Evolutionary conservation across 2,797 vertebrate genomes (phyloP).

Genomic region (Amblyraja radiata): DNA sequence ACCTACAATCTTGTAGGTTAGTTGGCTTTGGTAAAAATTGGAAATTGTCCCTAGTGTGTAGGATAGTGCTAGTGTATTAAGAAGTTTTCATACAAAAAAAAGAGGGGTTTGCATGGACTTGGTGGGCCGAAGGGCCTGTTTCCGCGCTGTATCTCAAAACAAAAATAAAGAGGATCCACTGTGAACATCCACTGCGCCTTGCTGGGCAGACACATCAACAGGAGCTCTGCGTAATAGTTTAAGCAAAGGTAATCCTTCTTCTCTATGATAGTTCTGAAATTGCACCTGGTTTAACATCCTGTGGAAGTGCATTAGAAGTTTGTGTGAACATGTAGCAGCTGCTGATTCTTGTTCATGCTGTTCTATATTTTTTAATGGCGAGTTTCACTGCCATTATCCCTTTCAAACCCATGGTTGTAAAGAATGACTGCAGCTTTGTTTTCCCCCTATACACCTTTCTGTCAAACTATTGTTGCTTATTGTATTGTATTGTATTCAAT

Average conservation of each 20-base stretch:
- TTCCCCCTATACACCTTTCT: neutral
- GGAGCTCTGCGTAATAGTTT: neutral
- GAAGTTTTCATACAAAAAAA: no score
- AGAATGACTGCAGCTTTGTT: neutral
- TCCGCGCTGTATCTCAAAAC: no score
- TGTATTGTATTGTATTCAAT: no score
- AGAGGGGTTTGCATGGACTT: no score
- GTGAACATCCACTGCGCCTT: neutral
- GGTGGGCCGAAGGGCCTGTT: no score
- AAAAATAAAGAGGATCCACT: neutral
- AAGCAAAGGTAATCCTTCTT: neutral
- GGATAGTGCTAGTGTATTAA: no score
- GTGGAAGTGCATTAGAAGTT: neutral
- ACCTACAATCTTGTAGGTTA: no score
- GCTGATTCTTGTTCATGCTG: neutral
- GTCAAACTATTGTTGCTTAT: neutral
- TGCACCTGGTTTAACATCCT: constrained; percentile 6
- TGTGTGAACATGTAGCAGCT: neutral
- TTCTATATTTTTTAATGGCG: neutral
- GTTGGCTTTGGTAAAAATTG: no score
- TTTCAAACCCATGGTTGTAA: neutral
- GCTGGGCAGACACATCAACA: neutral
- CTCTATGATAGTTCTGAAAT: neutral
- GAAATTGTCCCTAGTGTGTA: no score
- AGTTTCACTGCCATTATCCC: neutral